Evolutionary conservation across 2,888 invertebrate species (phyloP).

Genomic region (Acleris laterana): DNA sequence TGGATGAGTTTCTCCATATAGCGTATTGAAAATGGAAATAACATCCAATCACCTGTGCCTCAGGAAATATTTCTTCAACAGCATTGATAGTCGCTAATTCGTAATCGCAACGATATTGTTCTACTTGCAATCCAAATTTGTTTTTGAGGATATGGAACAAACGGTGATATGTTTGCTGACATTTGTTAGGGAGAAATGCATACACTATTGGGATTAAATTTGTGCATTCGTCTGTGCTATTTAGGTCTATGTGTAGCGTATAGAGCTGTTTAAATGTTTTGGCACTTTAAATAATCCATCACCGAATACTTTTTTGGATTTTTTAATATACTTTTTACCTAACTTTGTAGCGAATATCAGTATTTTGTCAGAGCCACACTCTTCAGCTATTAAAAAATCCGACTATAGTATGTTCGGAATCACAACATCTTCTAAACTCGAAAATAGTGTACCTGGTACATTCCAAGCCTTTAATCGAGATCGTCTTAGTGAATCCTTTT

Average conservation of each 20-base stretch:
- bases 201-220: constrained; percentile 19
- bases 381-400: constrained; percentile 6
- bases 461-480: constrained; percentile 20
- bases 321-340: no score
- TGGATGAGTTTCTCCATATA: constrained; percentile 20
- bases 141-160: constrained; percentile 14
- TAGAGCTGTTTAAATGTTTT: constrained; percentile 22
- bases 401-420: constrained; percentile 12
- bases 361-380: no score
- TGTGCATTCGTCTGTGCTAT: constrained; percentile 20
- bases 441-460: constrained; percentile 21
- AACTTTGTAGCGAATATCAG: no score
- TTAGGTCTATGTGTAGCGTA: constrained; percentile 19
- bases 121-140: constrained; percentile 19
- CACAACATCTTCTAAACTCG: constrained; percentile 20
- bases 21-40: constrained; percentile 20
- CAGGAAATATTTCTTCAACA: constrained; percentile 18
- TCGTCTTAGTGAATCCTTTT: constrained; percentile 22
- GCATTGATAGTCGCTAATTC: constrained; percentile 21
- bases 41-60: constrained; percentile 17
- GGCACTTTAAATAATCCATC: constrained; percentile 23
- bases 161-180: constrained; percentile 22
- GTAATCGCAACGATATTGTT: constrained; percentile 21
- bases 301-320: constrained; percentile 14
- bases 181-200: constrained; percentile 17